Percentiles rank a stretch among this genome's conserved stretches.
Evolutionary conservation across 2,113 vertebrate genomes (phyloP).

Genomic region (Erythrolamprus reginae): DNA sequence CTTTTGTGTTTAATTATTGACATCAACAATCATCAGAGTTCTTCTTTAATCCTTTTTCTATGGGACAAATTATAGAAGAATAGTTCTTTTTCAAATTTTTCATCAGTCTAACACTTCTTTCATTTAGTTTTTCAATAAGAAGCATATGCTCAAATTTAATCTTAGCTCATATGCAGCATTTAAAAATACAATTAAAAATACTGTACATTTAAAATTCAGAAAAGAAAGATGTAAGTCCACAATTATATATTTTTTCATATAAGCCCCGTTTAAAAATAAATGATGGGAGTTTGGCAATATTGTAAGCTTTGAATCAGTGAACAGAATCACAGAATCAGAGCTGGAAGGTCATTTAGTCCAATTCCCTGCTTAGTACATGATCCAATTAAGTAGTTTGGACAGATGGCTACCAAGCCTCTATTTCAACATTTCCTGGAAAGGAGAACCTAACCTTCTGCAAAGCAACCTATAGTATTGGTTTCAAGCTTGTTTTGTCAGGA

Average conservation of each 20-base stretch:
- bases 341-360: neutral
- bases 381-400: neutral
- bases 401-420: neutral
- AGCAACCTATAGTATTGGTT: neutral
- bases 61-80: neutral
- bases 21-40: neutral
- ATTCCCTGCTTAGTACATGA: neutral
- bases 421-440: neutral
- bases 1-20: neutral
- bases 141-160: neutral
- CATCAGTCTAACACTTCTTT: conserved; percentile 26
- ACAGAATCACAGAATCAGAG: neutral
- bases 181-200: conserved; percentile 45
- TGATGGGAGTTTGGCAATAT: neutral
- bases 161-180: conserved; percentile 16
- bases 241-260: neutral
- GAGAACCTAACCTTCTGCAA: neutral
- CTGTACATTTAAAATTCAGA: conserved; percentile 52
- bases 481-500: neutral
- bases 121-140: conserved; percentile 30
- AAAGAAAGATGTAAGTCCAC: conserved; percentile 39
- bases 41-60: neutral
- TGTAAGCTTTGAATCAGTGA: neutral
- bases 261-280: neutral
- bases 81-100: neutral